Conservation (phyloP, 1,140 invertebrate genomes). For the Rhyacophila brunnea region DNA sequence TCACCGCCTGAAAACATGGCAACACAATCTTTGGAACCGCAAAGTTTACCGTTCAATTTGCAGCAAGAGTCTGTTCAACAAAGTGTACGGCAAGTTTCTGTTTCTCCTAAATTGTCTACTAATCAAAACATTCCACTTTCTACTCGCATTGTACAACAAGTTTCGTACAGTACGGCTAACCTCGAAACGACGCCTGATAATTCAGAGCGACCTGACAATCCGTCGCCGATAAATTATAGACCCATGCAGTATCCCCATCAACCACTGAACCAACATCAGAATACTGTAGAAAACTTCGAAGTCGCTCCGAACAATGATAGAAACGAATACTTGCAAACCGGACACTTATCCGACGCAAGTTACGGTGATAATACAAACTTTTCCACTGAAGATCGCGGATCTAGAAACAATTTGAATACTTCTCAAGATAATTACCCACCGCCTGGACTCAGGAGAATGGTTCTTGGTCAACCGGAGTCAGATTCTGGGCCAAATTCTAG, state of each 20-base stretch:
- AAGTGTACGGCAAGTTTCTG: too few species aligned
- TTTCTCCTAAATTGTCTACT: conserved; percentile 8
- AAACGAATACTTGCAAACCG: conserved; percentile 71
- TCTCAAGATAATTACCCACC: conserved; percentile 55
- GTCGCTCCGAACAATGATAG: conserved; percentile 64
- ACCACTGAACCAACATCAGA: conserved; percentile 26
- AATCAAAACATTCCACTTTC: conserved; percentile 9
- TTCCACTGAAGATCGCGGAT: conserved; percentile 21
- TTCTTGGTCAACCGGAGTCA: conserved; percentile 63
- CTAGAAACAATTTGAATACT: conserved; percentile 37
- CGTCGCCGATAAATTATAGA: conserved; percentile 40
- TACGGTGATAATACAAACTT: conserved; percentile 45
- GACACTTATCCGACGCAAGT: conserved; percentile 62
- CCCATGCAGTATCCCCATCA: conserved; percentile 38
- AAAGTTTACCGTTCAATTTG: too few species aligned
- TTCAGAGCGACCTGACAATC: conserved; percentile 60
- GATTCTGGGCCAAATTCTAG: conserved; percentile 53
- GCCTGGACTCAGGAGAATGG: conserved; percentile 61
- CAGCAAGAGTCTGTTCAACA: too few species aligned
- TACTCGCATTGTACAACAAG: conserved; percentile 17
- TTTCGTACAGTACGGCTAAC: conserved; percentile 49
- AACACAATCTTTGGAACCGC: not conserved
- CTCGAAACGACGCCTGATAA: conserved; percentile 64
- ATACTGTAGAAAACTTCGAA: conserved; percentile 57
- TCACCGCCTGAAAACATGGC: conserved; percentile 26